Evolutionary conservation across 2,113 vertebrate genomes (phyloP).

Genomic region (Clinocottus analis): DNA sequence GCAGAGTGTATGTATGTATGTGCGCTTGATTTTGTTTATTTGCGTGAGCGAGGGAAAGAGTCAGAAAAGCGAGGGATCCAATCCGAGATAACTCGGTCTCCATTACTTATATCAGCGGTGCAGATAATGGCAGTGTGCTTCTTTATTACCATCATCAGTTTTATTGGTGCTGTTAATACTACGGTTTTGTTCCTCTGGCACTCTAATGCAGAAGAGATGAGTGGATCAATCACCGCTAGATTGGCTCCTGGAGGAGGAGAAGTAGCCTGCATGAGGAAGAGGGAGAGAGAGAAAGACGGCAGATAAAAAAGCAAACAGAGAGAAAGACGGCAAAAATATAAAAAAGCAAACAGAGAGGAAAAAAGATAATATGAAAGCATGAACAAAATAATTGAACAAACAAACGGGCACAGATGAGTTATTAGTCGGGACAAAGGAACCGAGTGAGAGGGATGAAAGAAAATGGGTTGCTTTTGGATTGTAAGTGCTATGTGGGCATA

Average conservation of each 20-base stretch:
- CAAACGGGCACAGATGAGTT: constrained; percentile 33
- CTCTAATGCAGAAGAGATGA: constrained; percentile 80
- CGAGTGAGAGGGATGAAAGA: constrained; percentile 12
- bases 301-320: constrained; percentile 37
- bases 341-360: constrained; percentile 23
- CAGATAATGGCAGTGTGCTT: constrained; percentile 69
- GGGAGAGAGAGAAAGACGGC: constrained; percentile 28
- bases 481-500: constrained; percentile 30
- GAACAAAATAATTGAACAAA: constrained; percentile 52
- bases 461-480: constrained; percentile 26
- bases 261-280: constrained; percentile 54
- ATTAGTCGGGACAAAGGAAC: constrained; percentile 28
- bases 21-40: constrained; percentile 20
- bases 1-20: neutral
- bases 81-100: constrained; percentile 59
- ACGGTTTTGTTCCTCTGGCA: constrained; percentile 65
- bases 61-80: constrained; percentile 49
- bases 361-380: constrained; percentile 45
- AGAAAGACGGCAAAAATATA: constrained; percentile 29
- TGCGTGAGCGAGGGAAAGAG: constrained; percentile 8
- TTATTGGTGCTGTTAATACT: constrained; percentile 79
- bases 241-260: constrained; percentile 70
- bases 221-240: constrained; percentile 79
- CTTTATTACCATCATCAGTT: constrained; percentile 81
- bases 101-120: constrained; percentile 71